Base-by-base conservation (phyloP, 2,797 vertebrate genomes). In the Garrulus glandarius region DNA sequence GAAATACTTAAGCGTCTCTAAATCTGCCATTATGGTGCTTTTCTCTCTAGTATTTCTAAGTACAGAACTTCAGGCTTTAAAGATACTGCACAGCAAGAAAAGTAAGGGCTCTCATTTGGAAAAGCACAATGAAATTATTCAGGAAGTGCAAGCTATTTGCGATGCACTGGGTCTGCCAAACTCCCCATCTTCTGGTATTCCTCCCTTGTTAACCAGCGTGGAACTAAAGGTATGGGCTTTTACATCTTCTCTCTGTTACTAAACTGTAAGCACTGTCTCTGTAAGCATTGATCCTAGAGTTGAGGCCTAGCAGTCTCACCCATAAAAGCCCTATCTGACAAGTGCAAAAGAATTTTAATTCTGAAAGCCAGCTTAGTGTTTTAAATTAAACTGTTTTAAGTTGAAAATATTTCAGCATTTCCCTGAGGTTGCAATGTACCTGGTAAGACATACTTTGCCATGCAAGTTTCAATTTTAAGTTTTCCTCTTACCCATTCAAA, bases 61-160 rank as follows among this genome's bases (percentile, higher is more conserved):
- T 96, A 99, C 99, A 24, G 99, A 99, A 97, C 99, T 99, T 95
- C 99, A 99, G 96, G 98, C 99, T 29, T 98, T 98, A 89, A 98
- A 98, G 97, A 99, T 99, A 44, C 8, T 98, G 85, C 97, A 97
- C 79, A 98, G 96, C 95, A 98, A 98, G 92, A 77, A 92, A 78
- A 16, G 4, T 52, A 97, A 84, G 94, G 96, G 69, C 83, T 96
- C 96, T 94, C 92, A 34, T 53, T 70, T 91, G 96, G 95, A 97
- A 49, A 96, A 98, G 91, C 97, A 97, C 76, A 97, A 78, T 91
- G 96, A 98, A 37, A 96, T 95, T 88, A 88, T 92, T 78, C 98
- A 96, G 79, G 99, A 99, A 92, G 96, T 99, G 30, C 97, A 97
- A 90, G 87, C 92, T 32, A 98, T 99, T 83, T 99, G 98, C 27